Evolutionary conservation across 2,797 vertebrate species (phyloP).

Genomic region (Danio tinwini): DNA sequence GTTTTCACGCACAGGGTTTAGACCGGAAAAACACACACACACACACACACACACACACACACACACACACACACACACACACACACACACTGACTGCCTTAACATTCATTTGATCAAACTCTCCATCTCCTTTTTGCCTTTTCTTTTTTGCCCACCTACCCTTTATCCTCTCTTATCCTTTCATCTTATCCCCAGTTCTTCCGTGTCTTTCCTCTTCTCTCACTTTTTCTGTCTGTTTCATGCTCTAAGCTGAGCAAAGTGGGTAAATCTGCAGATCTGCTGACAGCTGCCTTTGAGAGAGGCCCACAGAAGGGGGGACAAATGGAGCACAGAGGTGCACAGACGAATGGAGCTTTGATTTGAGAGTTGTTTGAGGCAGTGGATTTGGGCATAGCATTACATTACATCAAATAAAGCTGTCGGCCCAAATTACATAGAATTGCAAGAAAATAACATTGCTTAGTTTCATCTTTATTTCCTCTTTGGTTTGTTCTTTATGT

Average conservation of each 20-base stretch:
- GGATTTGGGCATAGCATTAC: neutral
- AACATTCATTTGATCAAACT: constrained; percentile 64
- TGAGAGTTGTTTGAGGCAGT: constrained; percentile 16
- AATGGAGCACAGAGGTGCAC: constrained; percentile 36
- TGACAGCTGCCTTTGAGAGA: constrained; percentile 78
- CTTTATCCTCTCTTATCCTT: constrained; percentile 1
- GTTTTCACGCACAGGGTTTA: constrained; percentile 33
- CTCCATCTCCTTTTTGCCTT: constrained; percentile 55
- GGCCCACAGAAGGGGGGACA: constrained; percentile 76
- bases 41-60: constrained; percentile 14
- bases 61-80: neutral
- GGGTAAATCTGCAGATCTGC: constrained; percentile 73
- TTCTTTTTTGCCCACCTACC: neutral
- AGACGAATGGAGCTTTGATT: constrained; percentile 49
- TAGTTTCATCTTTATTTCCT: constrained; percentile 24
- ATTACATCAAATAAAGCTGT: constrained; percentile 15
- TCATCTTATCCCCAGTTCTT: neutral
- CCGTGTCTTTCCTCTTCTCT: constrained; percentile 30
- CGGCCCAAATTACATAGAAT: constrained; percentile 21
- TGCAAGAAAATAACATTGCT: neutral
- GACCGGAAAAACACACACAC: constrained; percentile 2
- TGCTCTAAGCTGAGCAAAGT: constrained; percentile 68
- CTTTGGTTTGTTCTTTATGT: constrained; percentile 24
- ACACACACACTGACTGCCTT: constrained; percentile 35
- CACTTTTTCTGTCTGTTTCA: constrained; percentile 26